These are phyloP conservation scores for Tapirus terrestris DNA, from an alignment of 2,113 vertebrate genomes.

Conservation along the genomic window DNA sequence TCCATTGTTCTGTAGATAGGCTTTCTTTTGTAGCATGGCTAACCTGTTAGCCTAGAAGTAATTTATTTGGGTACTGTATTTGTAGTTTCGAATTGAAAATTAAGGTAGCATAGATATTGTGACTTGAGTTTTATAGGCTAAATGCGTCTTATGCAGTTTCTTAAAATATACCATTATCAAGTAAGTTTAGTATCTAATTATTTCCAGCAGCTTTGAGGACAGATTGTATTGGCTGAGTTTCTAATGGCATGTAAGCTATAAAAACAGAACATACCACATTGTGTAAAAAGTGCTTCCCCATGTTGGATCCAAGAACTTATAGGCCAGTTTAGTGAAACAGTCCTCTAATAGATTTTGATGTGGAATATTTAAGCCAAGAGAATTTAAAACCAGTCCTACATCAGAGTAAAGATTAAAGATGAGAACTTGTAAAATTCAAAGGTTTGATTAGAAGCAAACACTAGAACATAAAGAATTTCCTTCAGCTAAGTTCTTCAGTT, in stretches of 20 bases:
- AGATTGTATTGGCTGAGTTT: not conserved
- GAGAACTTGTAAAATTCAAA: constrained; percentile 3
- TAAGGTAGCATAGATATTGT: not conserved
- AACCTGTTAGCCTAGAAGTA: not conserved
- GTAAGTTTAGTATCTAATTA: not conserved
- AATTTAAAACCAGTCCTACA: not conserved
- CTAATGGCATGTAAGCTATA: not conserved
- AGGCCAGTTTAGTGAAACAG: not conserved
- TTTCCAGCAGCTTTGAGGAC: not conserved
- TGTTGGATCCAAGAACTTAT: constrained; percentile 18
- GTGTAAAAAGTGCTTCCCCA: not conserved
- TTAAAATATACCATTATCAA: not conserved
- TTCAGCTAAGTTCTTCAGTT: not conserved
- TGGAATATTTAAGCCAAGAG: constrained; percentile 11
- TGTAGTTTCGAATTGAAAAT: constrained; percentile 32
- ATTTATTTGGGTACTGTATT: constrained; percentile 24
- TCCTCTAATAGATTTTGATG: not conserved
- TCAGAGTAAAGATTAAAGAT: constrained; percentile 14
- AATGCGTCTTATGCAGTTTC: not conserved
- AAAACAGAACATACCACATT: not conserved
- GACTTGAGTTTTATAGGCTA: not conserved
- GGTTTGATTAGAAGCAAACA: not conserved
- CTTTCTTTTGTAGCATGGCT: not conserved
- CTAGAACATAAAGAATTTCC: not conserved
- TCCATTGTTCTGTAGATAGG: not conserved